phyloP scores from a whole-genome alignment of 2,888 invertebrate species.

The Meta bourneti region DNA sequence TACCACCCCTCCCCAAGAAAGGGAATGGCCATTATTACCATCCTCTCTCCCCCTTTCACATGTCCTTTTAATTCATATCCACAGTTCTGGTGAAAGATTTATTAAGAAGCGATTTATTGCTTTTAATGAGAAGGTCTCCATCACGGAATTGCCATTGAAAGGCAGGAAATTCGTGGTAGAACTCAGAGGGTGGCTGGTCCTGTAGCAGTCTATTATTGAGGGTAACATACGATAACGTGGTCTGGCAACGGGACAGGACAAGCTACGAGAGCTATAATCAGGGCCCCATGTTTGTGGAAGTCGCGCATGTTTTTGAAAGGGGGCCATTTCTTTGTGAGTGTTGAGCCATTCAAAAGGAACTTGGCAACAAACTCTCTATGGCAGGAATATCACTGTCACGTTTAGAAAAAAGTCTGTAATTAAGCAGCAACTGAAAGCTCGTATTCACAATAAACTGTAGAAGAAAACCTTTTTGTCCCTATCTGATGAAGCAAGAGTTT shows the following conservation, averaged over 20 bases:
- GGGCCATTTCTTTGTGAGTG: slow-evolving; percentile 7
- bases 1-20: slow-evolving; percentile 16
- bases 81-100: slow-evolving; percentile 62
- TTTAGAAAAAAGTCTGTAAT: neutral
- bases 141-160: slow-evolving; percentile 64
- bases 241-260: neutral
- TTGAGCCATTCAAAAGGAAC: slow-evolving; percentile 14
- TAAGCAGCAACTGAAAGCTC: neutral
- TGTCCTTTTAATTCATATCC: slow-evolving; percentile 71
- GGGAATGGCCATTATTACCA: slow-evolving; percentile 17
- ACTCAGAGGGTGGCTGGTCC: slow-evolving; percentile 1
- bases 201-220: neutral
- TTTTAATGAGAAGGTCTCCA: slow-evolving; percentile 44
- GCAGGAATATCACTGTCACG: neutral
- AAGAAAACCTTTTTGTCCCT: neutral
- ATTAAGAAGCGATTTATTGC: slow-evolving; percentile 71
- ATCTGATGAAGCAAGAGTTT: neutral
- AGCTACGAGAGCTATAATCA: slow-evolving; percentile 18
- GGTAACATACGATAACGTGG: neutral
- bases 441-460: neutral
- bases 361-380: neutral
- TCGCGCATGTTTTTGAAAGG: neutral
- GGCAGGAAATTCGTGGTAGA: slow-evolving; percentile 16
- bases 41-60: neutral
- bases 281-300: slow-evolving; percentile 1